Evolutionary conservation across 2,888 invertebrate genomes (phyloP).

Genomic region (Dyspetes luteomarginatus): DNA sequence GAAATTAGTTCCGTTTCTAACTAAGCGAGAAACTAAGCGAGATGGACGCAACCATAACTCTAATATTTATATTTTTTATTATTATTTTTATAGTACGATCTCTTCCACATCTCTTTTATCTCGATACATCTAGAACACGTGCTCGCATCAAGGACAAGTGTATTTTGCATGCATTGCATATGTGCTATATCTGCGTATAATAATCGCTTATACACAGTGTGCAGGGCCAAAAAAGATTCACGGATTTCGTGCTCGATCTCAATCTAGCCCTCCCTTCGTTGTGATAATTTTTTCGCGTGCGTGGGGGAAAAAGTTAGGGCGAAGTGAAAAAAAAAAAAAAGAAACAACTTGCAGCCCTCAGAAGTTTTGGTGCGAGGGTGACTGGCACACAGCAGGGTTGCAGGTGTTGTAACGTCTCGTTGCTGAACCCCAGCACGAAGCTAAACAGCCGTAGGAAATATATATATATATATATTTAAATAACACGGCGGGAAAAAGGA

Average conservation of each 20-base stretch:
- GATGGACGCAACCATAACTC: too few species aligned
- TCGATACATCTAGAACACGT: constrained; percentile 42
- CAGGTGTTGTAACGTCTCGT: constrained; percentile 28
- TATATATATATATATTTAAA: too few species aligned
- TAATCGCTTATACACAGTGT: not conserved
- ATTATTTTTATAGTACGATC: not conserved
- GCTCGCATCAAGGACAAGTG: constrained; percentile 33
- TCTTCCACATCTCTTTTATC: constrained; percentile 37
- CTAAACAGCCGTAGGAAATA: not conserved
- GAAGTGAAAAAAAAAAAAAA: not conserved
- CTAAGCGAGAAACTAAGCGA: too few species aligned
- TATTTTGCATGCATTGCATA: not conserved
- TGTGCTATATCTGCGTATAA: not conserved
- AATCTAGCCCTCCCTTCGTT: constrained; percentile 12
- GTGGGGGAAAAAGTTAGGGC: not conserved
- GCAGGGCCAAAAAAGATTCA: constrained; percentile 29
- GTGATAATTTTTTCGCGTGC: not conserved
- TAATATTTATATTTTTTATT: too few species aligned
- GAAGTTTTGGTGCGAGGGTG: constrained; percentile 30
- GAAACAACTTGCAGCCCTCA: constrained; percentile 3
- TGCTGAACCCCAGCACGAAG: not conserved
- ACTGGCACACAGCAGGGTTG: constrained; percentile 18
- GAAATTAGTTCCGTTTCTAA: not conserved
- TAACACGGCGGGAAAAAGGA: too few species aligned
- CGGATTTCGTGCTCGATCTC: constrained; percentile 32